Percentiles rank a stretch among this genome's conserved stretches.
Conservation (phyloP, 2,888 invertebrate genomes). For the Oligia fasciuncula region DNA sequence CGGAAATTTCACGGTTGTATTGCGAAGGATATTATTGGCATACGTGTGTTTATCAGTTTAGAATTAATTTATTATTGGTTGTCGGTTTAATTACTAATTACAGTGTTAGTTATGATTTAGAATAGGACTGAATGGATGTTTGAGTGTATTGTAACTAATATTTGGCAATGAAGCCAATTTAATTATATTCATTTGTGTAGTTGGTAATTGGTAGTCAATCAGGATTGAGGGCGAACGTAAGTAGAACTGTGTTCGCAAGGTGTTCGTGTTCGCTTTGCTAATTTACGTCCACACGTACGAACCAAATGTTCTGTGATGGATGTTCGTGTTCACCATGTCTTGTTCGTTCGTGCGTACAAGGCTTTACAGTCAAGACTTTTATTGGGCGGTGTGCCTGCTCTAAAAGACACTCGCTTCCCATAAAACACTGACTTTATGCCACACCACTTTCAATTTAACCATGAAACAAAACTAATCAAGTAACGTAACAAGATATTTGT, state of each 20-base stretch:
- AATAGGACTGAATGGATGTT: slow-evolving; percentile 3
- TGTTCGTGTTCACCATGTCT: too few species aligned
- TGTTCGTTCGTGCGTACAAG: too few species aligned
- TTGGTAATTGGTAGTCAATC: slow-evolving; percentile 8
- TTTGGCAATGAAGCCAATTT: not conserved
- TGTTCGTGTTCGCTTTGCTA: too few species aligned
- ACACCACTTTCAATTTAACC: slow-evolving; percentile 61
- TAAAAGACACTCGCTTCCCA: slow-evolving; percentile 21
- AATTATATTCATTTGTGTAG: not conserved
- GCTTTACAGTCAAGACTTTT: slow-evolving; percentile 21
- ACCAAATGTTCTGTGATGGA: too few species aligned
- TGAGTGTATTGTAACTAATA: slow-evolving; percentile 6
- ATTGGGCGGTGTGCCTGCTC: slow-evolving; percentile 2
- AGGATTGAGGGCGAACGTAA: too few species aligned
- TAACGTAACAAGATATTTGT: slow-evolving; percentile 69
- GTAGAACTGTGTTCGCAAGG: too few species aligned
- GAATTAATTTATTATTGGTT: slow-evolving; percentile 35
- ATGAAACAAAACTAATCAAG: slow-evolving; percentile 71
- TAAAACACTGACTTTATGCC: slow-evolving; percentile 58
- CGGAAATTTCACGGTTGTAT: slow-evolving; percentile 62
- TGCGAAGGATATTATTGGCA: slow-evolving; percentile 54
- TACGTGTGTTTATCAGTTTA: slow-evolving; percentile 36
- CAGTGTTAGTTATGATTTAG: slow-evolving; percentile 27
- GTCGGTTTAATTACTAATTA: slow-evolving; percentile 40
- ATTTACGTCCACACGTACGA: too few species aligned